A percentile compares a stretch with the other conserved stretches of the same genome.
Conservation (phyloP, 2,797 vertebrate genomes). For the Nyctalus aviator region DNA sequence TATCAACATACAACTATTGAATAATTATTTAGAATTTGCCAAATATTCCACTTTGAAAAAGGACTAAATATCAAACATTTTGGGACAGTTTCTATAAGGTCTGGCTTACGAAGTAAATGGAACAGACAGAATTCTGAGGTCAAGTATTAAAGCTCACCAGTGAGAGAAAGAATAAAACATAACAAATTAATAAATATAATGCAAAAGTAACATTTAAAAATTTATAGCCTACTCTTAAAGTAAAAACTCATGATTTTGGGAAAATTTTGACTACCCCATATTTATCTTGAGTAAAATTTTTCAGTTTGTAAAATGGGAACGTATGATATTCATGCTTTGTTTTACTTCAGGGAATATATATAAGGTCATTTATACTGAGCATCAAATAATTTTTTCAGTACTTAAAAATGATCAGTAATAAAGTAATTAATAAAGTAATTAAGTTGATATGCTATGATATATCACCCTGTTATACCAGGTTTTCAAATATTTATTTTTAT, state of each 20-base stretch:
- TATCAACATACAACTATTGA: neutral
- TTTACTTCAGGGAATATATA: conserved; percentile 36
- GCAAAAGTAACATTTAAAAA: conserved; percentile 27
- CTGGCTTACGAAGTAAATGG: conserved; percentile 8
- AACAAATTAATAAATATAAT: conserved; percentile 18
- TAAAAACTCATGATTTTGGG: conserved; percentile 8
- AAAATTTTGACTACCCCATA: neutral
- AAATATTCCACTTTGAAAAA: conserved; percentile 2
- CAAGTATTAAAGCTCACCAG: conserved; percentile 17
- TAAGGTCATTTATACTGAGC: neutral
- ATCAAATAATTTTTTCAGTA: conserved; percentile 24
- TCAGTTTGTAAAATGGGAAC: neutral
- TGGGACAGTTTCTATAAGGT: neutral
- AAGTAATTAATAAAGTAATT: neutral
- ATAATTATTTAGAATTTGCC: conserved; percentile 56
- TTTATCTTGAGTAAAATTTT: conserved; percentile 31
- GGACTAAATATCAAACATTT: neutral
- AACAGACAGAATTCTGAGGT: conserved; percentile 1
- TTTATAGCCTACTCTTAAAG: neutral
- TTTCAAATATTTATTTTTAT: conserved; percentile 49
- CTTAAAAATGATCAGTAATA: conserved; percentile 39
- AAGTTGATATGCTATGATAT: neutral
- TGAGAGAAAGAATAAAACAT: conserved; percentile 14
- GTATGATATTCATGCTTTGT: neutral
- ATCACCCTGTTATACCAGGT: neutral